A percentile compares a stretch with the other conserved stretches of the same genome.
Evolutionary conservation across 2,113 vertebrate genomes (phyloP).

Genomic region (Clarias magur): DNA sequence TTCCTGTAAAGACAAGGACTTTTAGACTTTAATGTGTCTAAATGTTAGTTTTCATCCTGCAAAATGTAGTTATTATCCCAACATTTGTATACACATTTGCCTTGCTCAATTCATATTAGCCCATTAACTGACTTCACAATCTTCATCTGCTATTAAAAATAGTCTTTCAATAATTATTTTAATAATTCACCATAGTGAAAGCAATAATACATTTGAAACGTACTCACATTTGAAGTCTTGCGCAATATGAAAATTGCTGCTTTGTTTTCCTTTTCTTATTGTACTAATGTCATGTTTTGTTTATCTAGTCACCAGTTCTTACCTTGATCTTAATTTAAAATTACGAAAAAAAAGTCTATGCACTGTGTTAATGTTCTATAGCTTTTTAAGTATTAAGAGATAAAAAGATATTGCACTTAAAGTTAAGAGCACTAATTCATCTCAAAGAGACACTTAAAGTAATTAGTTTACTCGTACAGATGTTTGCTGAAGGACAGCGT

Average conservation of each 20-base stretch:
- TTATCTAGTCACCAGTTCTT: conserved; percentile 48
- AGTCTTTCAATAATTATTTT: conserved; percentile 6
- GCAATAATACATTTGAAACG: conserved; percentile 36
- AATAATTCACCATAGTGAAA: conserved; percentile 15
- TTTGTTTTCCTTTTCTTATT: neutral
- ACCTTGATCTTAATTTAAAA: conserved; percentile 35
- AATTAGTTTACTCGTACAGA: conserved; percentile 40
- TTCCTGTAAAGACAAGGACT: neutral
- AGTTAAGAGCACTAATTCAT: conserved; percentile 20
- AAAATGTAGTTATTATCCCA: conserved; percentile 39
- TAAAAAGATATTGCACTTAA: conserved; percentile 11
- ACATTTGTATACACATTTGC: conserved; percentile 34
- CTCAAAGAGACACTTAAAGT: conserved; percentile 24
- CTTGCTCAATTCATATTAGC: conserved; percentile 18
- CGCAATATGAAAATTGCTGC: neutral
- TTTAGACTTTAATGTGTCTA: conserved; percentile 26
- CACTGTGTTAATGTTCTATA: conserved; percentile 42
- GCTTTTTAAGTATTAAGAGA: conserved; percentile 34
- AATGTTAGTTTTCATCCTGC: conserved; percentile 5
- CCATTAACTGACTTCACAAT: neutral
- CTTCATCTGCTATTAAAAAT: neutral
- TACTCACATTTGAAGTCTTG: neutral
- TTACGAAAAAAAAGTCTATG: conserved; percentile 42
- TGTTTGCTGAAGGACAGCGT: conserved; percentile 22
- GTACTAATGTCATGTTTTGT: conserved; percentile 28